These are phyloP conservation scores for Physella acuta DNA, from an alignment of 1,140 invertebrate genomes.

Conservation along the genomic window DNA sequence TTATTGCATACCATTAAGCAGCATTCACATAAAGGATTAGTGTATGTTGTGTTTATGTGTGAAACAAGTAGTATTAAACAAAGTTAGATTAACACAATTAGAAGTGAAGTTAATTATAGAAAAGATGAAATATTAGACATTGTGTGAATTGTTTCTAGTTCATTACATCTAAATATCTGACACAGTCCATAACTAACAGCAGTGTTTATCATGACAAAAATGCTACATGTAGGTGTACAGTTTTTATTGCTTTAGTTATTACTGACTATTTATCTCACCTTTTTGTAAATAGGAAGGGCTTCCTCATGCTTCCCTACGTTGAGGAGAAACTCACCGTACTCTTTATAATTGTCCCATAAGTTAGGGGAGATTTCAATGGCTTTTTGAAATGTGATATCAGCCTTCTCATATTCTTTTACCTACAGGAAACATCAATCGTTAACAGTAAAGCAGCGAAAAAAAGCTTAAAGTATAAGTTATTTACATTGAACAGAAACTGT, in stretches of 20 bases:
- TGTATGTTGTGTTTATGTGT: not conserved
- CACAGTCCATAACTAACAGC: not conserved
- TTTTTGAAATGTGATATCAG: slow-evolving; percentile 32
- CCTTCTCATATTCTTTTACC: slow-evolving; percentile 33
- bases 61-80: not conserved
- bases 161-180: not conserved
- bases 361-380: slow-evolving; percentile 33
- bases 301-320: slow-evolving; percentile 29
- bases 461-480: too few species aligned
- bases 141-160: not conserved
- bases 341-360: slow-evolving; percentile 42
- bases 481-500: too few species aligned
- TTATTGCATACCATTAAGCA: not conserved
- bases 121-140: not conserved
- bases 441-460: too few species aligned
- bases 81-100: not conserved
- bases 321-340: slow-evolving; percentile 38
- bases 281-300: slow-evolving; percentile 35
- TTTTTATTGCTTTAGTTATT: not conserved
- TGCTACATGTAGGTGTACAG: not conserved
- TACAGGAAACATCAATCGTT: too few species aligned
- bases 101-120: not conserved
- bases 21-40: not conserved
- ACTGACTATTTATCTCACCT: slow-evolving; percentile 26
- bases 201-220: not conserved